Percentiles rank a stretch among this genome's conserved stretches.
Conservation (phyloP, 2,888 invertebrate species). For the Callyntrura guangdongensis region DNA sequence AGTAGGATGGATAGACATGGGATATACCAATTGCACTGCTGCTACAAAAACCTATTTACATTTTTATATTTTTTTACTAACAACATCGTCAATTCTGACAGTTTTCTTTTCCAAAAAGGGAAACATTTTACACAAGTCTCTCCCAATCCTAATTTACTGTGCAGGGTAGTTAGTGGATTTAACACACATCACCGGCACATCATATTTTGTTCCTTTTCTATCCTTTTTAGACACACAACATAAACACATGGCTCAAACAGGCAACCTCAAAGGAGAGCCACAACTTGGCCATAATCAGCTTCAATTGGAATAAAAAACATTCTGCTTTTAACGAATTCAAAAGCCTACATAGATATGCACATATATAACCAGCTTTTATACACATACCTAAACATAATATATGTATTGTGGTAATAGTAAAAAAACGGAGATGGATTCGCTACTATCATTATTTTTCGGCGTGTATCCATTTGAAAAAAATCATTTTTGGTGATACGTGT, state of each 20-base stretch:
- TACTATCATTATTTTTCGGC: constrained; percentile 30
- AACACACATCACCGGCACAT: not conserved
- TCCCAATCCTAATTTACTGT: not conserved
- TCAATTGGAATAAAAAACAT: not conserved
- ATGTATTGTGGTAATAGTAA: too few relatives aligned
- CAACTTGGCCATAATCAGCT: not conserved
- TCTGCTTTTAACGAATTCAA: too few relatives aligned
- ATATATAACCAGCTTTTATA: too few relatives aligned
- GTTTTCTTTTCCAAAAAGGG: constrained; percentile 32
- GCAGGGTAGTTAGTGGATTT: too few relatives aligned
- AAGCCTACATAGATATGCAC: too few relatives aligned
- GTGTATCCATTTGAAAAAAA: constrained; percentile 5
- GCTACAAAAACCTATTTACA: not conserved
- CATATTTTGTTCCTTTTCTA: not conserved
- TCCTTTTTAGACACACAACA: too few relatives aligned
- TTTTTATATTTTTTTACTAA: not conserved
- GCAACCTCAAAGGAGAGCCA: not conserved
- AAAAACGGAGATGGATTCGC: not conserved
- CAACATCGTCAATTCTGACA: not conserved
- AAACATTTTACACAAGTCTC: constrained; percentile 26
- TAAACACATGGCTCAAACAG: too few relatives aligned
- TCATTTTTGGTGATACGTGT: constrained; percentile 17
- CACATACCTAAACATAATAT: too few relatives aligned
- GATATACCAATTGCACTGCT: not conserved
- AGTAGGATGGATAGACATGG: too few relatives aligned